Conservation (phyloP, 2,797 vertebrate genomes). For the Ctenopoma multispine region DNA sequence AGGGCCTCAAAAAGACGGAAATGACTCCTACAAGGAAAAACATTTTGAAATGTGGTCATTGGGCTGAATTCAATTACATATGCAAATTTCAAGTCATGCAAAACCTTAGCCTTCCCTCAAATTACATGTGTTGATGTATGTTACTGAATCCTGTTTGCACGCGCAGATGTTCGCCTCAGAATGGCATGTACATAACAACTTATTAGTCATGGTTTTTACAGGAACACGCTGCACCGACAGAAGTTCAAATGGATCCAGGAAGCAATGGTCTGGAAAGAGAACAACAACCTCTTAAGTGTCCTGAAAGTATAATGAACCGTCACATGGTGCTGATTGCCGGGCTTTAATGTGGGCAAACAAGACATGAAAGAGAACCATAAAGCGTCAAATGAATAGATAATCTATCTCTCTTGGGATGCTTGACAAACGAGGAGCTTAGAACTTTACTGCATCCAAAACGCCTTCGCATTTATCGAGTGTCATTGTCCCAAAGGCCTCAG, state of each 20-base stretch:
- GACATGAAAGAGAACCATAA: slow-evolving; percentile 70
- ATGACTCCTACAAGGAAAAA: too few relatives aligned
- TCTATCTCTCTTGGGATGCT: slow-evolving; percentile 61
- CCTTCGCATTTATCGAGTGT: slow-evolving; percentile 25
- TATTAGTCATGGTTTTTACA: slow-evolving; percentile 38
- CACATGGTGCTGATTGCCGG: slow-evolving; percentile 55
- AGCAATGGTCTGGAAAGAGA: slow-evolving; percentile 49
- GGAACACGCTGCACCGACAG: slow-evolving; percentile 25
- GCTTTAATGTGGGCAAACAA: slow-evolving; percentile 76
- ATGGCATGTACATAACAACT: neutral
- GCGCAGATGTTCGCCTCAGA: slow-evolving; percentile 35
- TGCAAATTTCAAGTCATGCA: too few relatives aligned
- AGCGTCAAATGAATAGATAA: slow-evolving; percentile 61
- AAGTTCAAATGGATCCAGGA: slow-evolving; percentile 54
- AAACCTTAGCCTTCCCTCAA: neutral
- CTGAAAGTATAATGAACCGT: slow-evolving; percentile 39
- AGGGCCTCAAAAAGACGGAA: too few relatives aligned
- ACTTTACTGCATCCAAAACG: slow-evolving; percentile 44
- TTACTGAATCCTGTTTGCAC: neutral
- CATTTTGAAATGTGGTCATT: too few relatives aligned
- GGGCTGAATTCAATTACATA: too few relatives aligned
- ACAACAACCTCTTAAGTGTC: slow-evolving; percentile 52
- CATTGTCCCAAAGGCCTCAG: slow-evolving; percentile 24
- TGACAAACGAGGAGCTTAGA: slow-evolving; percentile 53
- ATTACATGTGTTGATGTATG: neutral